Base-by-base conservation (phyloP, 2,888 invertebrate species). In the Epistrophella euchroma region DNA sequence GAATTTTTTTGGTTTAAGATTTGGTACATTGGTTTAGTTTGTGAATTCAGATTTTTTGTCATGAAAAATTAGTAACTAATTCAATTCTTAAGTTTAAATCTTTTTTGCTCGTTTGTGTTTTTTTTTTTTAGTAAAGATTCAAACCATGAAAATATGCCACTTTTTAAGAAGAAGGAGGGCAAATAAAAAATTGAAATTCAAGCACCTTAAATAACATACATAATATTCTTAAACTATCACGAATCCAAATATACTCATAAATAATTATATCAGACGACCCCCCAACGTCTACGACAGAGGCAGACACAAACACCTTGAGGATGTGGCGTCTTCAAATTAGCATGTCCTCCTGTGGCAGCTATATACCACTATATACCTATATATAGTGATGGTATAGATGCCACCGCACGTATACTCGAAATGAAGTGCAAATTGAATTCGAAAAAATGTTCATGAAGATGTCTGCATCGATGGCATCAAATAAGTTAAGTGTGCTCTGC, bases 371-470 rank as follows among this genome's bases (percentile, higher is more conserved):
- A 2, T 25, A 25, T 28, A 28, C 28, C 6, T 28, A 28, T 5
- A 11, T 50, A 52, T 52, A 35, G 37, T 22, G 58, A 50, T 17
- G 56, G 52, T 66, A n/a, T n/a, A 78, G 47, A 79, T 79, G 83
- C 70, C 74, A 84, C 83, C 74, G 64, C 79, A 74, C 79, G 70
- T 84, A 40, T 37, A 74, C 79, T 74, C 70, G 56, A 71, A 84
- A 84, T 74, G 74, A 84, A 84, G 83, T 84, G 83, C 74, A 84
- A 84, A 84, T 74, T 84, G 74, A 84, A 77, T 72, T 66, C 13
- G 15, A 55, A 62, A 55, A 76, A 72, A 66, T 47, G 19, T 47
- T 11, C 25, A 78, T 78, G 37, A 64, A 58, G 74, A 64, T 79
- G 83, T 83, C 83, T 83, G 74, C 71, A 68, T 72, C 77, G 64